phyloP scores from a whole-genome alignment of 2,888 invertebrate genomes.

The Eremobia ochroleuca region DNA sequence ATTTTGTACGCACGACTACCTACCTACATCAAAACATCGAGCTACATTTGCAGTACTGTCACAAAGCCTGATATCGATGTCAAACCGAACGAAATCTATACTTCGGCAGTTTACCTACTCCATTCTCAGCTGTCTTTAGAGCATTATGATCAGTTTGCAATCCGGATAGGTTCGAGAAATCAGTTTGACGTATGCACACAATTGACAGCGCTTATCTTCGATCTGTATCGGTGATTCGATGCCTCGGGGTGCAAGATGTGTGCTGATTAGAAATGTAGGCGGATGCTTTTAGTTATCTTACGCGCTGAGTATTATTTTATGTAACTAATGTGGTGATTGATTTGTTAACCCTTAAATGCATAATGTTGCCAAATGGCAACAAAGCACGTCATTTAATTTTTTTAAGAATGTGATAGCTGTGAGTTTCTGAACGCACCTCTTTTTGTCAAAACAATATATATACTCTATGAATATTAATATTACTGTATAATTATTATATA shows the following conservation, averaged over 20 bases:
- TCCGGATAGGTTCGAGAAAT: slow-evolving; percentile 33
- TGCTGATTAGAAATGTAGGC: slow-evolving; percentile 7
- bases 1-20: too few species aligned
- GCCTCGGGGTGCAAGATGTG: slow-evolving; percentile 17
- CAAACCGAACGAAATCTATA: not conserved
- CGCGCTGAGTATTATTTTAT: not conserved
- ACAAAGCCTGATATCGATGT: not conserved
- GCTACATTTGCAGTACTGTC: not conserved
- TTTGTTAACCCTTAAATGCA: too few species aligned
- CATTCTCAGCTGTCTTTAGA: not conserved
- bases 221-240: slow-evolving; percentile 14
- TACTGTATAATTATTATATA: too few species aligned
- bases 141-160: slow-evolving; percentile 17
- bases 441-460: too few species aligned
- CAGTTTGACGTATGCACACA: slow-evolving; percentile 35
- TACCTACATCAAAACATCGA: not conserved
- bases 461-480: too few species aligned
- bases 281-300: not conserved
- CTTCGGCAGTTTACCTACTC: not conserved
- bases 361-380: too few species aligned
- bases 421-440: too few species aligned
- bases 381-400: too few species aligned
- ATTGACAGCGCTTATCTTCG: slow-evolving; percentile 40
- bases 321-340: not conserved
- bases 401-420: too few species aligned